These are phyloP conservation scores for Tipula lateralis DNA, from an alignment of 2,888 invertebrate genomes.

Conservation along the genomic window DNA sequence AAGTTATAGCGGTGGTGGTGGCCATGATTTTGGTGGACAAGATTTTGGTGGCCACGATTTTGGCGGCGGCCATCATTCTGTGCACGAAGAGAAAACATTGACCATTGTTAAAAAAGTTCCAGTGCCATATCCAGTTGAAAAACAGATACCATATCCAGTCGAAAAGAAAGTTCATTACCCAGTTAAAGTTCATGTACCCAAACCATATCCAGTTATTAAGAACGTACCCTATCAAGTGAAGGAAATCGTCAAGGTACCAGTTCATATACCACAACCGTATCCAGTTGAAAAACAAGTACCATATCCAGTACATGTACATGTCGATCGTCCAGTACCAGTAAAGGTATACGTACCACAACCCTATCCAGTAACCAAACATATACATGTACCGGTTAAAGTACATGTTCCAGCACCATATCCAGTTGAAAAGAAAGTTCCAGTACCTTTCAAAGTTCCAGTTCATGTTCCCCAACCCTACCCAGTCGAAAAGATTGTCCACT, in stretches of 20 bases:
- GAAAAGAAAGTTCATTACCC: constrained; percentile 60
- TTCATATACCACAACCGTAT: constrained; percentile 71
- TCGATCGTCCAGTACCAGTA: constrained; percentile 73
- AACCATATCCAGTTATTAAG: constrained; percentile 67
- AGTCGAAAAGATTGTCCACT: constrained; percentile 67
- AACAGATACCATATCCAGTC: constrained; percentile 60
- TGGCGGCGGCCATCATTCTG: constrained; percentile 44
- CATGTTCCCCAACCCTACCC: constrained; percentile 69
- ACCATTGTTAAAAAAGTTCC: constrained; percentile 71
- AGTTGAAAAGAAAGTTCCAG: constrained; percentile 59
- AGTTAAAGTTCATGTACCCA: constrained; percentile 61
- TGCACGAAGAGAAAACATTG: constrained; percentile 60
- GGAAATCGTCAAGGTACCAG: constrained; percentile 73
- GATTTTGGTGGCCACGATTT: constrained; percentile 40
- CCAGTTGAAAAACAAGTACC: constrained; percentile 74
- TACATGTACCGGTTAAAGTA: constrained; percentile 67
- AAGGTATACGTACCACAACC: constrained; percentile 60
- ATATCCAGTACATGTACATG: constrained; percentile 67
- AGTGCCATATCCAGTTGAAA: constrained; percentile 65
- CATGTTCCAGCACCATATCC: constrained; percentile 72
- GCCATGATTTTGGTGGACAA: constrained; percentile 37
- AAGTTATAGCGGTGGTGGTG: constrained; percentile 43
- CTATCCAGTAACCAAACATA: constrained; percentile 65
- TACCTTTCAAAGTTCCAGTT: constrained; percentile 68
- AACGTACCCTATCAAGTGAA: constrained; percentile 68